Evolutionary conservation across 2,888 invertebrate species (phyloP).

Genomic region (Cyclophora punctaria): DNA sequence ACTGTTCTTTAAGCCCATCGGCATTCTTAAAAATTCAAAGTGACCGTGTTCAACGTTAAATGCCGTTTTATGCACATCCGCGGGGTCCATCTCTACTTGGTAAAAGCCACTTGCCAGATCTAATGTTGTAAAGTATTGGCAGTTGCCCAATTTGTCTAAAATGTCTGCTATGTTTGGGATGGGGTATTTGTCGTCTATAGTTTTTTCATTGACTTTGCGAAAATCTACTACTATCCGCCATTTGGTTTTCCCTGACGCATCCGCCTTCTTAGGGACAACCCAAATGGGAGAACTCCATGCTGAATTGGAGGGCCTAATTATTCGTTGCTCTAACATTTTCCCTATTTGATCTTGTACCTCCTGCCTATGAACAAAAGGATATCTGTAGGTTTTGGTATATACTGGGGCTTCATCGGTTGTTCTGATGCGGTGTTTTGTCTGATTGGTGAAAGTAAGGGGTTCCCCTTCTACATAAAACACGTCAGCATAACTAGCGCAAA

Average conservation of each 20-base stretch:
- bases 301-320: not conserved
- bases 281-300: slow-evolving; percentile 2
- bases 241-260: slow-evolving; percentile 5
- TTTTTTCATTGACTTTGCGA: not conserved
- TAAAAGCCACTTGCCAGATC: no score
- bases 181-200: not conserved
- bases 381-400: slow-evolving; percentile 9
- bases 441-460: not conserved
- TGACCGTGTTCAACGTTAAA: slow-evolving; percentile 3
- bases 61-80: slow-evolving; percentile 1
- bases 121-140: no score
- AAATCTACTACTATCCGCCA: slow-evolving; percentile 3
- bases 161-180: not conserved
- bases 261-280: no score
- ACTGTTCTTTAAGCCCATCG: not conserved
- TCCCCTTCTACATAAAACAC: slow-evolving; percentile 17
- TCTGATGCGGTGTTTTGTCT: slow-evolving; percentile 5
- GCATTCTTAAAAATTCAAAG: slow-evolving; percentile 4
- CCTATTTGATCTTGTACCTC: no score
- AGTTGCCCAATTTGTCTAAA: no score
- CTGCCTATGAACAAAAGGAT: slow-evolving; percentile 1
- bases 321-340: no score
- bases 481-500: slow-evolving; percentile 12
- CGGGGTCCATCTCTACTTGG: not conserved
- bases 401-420: slow-evolving; percentile 8